Evolutionary conservation across 2,797 vertebrate genomes (phyloP).

Genomic region (Petrocephalus schoutedeni): DNA sequence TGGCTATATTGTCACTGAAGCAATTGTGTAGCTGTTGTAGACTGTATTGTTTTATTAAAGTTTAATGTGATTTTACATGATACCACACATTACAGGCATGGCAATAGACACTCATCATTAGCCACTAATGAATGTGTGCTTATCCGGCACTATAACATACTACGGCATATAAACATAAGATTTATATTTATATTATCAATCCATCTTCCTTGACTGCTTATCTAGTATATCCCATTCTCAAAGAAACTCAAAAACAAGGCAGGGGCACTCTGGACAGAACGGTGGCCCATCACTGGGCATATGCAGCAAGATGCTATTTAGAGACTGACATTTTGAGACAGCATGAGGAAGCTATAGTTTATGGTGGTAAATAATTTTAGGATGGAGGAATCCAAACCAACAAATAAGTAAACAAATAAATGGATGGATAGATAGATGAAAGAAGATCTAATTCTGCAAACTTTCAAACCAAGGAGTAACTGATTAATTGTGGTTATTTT

Average conservation of each 20-base stretch:
- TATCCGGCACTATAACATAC: not conserved
- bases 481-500: constrained; percentile 50
- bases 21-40: not conserved
- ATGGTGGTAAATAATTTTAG: not conserved
- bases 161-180: not conserved
- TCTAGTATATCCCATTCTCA: not conserved
- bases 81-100: not conserved
- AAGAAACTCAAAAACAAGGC: not conserved
- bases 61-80: constrained; percentile 11
- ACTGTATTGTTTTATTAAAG: not conserved
- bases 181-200: no score
- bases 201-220: not conserved
- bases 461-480: constrained; percentile 44
- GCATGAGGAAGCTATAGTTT: not conserved
- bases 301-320: not conserved
- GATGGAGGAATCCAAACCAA: not conserved
- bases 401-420: not conserved
- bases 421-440: constrained; percentile 11
- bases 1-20: constrained; percentile 3
- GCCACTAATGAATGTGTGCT: not conserved
- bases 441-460: constrained; percentile 33
- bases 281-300: not conserved
- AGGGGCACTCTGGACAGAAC: not conserved
- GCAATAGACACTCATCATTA: not conserved
- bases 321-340: not conserved